These are phyloP conservation scores for Bambusicola thoracicus DNA, from an alignment of 2,113 vertebrate genomes.

Conservation along the genomic window DNA sequence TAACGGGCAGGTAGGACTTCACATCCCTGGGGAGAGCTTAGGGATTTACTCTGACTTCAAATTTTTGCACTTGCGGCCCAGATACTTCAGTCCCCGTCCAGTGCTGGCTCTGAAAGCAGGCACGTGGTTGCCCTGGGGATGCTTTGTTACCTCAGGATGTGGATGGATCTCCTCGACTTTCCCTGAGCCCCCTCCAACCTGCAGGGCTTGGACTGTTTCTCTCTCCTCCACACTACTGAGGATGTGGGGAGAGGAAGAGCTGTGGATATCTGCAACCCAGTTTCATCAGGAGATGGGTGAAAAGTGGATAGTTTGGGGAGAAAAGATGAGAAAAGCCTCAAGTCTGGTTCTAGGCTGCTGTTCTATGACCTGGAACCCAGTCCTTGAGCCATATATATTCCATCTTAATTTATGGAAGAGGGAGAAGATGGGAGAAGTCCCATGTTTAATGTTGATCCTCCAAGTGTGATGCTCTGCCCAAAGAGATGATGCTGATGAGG, in stretches of 20 bases:
- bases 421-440: neutral
- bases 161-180: neutral
- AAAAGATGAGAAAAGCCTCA: neutral
- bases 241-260: neutral
- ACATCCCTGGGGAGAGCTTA: neutral
- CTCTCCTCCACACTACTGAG: neutral
- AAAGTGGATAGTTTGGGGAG: neutral
- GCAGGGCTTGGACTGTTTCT: neutral
- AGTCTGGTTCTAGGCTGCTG: neutral
- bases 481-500: neutral
- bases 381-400: neutral
- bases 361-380: neutral
- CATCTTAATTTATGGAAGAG: neutral
- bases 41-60: neutral
- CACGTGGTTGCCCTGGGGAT: neutral
- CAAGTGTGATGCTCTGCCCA: neutral
- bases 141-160: neutral
- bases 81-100: neutral
- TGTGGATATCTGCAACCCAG: neutral
- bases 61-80: neutral
- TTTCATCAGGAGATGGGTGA: neutral
- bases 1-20: neutral
- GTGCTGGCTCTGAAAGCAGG: neutral
- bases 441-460: neutral
- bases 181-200: neutral